Base-by-base conservation (phyloP, 30 jellyfish, hydroid and myxozoan genomes). In the Aurelia coerulea region DNA sequence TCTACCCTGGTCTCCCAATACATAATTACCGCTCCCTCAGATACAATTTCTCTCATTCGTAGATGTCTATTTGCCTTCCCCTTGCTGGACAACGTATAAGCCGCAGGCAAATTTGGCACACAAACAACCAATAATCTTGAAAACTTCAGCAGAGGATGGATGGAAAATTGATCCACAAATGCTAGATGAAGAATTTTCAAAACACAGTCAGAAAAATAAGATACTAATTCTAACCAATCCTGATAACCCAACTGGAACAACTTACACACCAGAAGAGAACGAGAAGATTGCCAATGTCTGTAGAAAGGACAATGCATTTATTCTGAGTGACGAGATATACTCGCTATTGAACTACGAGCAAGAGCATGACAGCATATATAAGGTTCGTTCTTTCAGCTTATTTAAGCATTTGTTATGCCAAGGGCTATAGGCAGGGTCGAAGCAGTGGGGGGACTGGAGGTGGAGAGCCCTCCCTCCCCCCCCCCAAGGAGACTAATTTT, bases 21-120 rank as follows among this genome's bases (percentile, higher is more conserved):
- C 12, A 2, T 46, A 46, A 8, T 9, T 7, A 46, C 56, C 12
- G 56, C 56, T 46, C 56, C 14, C 2, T 46, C 2, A 46, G 14
- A 46, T 46, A 7, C 56, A 46, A 1, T 6, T 46, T 46, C 51
- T 46, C 14, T 6, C 46, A 18, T 23, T 70, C 33, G 39, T 60
- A 85, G 94, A 85, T 51, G 66, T 85, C 60, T 85, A 85, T 74
- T 18, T 85, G 74, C 94, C 85, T 5, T 85, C 94, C 10, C 94
- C 94, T 37, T 71, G 82, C 50, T 85, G 94, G 94, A 85, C 94
- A 31, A 85, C 94, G 32, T 85, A 85, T 53, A 65, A 54, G 53
- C 88, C 94, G 4, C 94, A 85, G 50, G 33, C 94, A 19, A 83
- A 63, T 14, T 78, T 85, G 13, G 94, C 94, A 2, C 83, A 76